Base-by-base conservation (phyloP, 2,113 vertebrate genomes). In the Oryzias javanicus region DNA sequence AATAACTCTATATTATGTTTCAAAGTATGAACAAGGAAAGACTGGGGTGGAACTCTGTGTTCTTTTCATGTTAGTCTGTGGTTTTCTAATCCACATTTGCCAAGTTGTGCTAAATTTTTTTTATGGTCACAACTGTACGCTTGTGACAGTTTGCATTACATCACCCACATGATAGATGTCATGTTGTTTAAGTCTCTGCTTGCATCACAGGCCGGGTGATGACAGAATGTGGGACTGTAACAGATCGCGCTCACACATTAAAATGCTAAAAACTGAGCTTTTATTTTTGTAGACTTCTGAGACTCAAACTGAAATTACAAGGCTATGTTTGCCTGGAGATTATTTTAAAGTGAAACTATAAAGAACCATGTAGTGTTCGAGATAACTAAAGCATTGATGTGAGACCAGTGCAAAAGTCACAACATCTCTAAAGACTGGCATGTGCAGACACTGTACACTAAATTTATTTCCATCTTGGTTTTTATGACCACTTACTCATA, bases 41-140 rank as follows among this genome's bases (percentile, higher is more conserved):
- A 67, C 58, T 72, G 66, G 63, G 70, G 48, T 42, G 4, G 6
- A 49, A 49, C 74, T 71, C 74, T 67, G 61, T 74, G 66, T 57
- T 64, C 66, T 72, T 78, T 64, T 74, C 29, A 63, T 64, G 74
- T 73, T 76, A 17, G 49, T 64, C 61, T 46, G 52, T 58, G 6
- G 2, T 19, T 17, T 64, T 64, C 67, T 56, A 67, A 65, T 69
- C 50, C 69, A 60, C 51, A 49, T 55, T 67, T 64, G 52, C 64
- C 74, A 67, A 54, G 53, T 42, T 27, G 52, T 59, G 49, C 62
- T 64, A 57, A 60, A 4, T 48, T 63, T 67, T 64, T 13, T 55
- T 42, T 61, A n/a, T 55, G 63, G 46, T 64, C 52, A 42, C 60
- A 64, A 66, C 27, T 58, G 35, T 35, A 62, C 57, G 35, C 57